These are phyloP conservation scores for Phyllotreta cruciferae DNA, from an alignment of 2,888 invertebrate species.

Conservation along the genomic window DNA sequence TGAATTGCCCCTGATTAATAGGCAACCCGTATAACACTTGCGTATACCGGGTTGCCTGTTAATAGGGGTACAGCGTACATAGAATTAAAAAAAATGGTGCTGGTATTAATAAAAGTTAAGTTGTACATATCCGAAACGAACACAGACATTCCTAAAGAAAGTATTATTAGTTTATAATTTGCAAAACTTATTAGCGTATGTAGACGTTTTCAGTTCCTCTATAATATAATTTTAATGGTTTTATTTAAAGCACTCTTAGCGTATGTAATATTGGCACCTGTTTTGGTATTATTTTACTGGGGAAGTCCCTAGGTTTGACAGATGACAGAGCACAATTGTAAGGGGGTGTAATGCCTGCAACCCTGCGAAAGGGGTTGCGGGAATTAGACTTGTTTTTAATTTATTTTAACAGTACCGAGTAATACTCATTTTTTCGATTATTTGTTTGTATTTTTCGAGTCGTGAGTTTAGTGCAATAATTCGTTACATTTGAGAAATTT, in stretches of 20 bases:
- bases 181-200: conserved; percentile 39
- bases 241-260: conserved; percentile 28
- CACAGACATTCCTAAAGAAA: conserved; percentile 60
- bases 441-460: conserved; percentile 27
- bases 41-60: not conserved
- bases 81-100: conserved; percentile 51
- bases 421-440: conserved; percentile 38
- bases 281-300: conserved; percentile 5
- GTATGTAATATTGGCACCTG: conserved; percentile 23
- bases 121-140: conserved; percentile 54
- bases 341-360: too few species aligned
- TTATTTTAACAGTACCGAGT: conserved; percentile 37
- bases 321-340: conserved; percentile 42
- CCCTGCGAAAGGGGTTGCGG: too few species aligned
- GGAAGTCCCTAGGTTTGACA: not conserved
- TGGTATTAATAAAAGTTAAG: conserved; percentile 55
- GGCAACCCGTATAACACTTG: not conserved
- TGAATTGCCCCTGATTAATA: conserved; percentile 14
- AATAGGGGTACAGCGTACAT: conserved; percentile 4
- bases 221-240: conserved; percentile 9
- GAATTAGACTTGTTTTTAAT: not conserved
- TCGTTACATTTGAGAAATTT: conserved; percentile 39
- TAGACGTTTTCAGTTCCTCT: conserved; percentile 46
- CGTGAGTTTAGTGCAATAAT: conserved; percentile 42
- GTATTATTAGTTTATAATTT: conserved; percentile 59